Percentiles rank a stretch among this genome's conserved stretches.
Evolutionary conservation across 2,113 vertebrate species (phyloP).

Genomic region (Chlorodrepanis virens): DNA sequence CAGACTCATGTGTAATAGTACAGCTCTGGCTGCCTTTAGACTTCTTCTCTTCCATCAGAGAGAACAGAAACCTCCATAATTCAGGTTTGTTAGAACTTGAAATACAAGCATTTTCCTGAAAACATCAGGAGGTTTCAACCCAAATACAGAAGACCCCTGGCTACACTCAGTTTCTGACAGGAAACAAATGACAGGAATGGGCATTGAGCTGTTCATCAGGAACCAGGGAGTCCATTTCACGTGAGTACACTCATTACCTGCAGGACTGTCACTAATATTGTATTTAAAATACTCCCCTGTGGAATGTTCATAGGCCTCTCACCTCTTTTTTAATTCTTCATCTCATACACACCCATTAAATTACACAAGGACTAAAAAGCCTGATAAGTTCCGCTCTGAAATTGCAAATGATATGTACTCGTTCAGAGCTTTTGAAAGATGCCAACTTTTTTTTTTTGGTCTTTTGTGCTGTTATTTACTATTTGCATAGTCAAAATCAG

Average conservation of each 20-base stretch:
- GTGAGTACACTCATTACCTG: not conserved
- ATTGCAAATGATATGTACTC: constrained; percentile 4
- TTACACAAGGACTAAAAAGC: constrained; percentile 2
- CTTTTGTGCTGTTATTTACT: constrained; percentile 16
- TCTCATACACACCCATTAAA: constrained; percentile 17
- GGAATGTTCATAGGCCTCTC: not conserved
- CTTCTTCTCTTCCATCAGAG: not conserved
- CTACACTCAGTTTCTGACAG: not conserved
- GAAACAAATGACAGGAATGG: not conserved
- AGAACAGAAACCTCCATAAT: not conserved
- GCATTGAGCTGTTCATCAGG: not conserved
- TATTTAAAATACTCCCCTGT: not conserved
- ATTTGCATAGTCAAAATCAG: constrained; percentile 21
- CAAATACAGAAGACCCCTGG: not conserved
- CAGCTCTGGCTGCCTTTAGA: not conserved
- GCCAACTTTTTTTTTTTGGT: not conserved
- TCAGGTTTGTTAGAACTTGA: not conserved
- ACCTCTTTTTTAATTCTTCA: not conserved
- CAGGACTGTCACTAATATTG: not conserved
- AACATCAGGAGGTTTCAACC: not conserved
- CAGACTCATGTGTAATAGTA: not conserved
- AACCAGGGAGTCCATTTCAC: not conserved
- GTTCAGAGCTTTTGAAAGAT: not conserved
- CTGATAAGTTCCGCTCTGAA: not conserved
- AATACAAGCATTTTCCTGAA: not conserved